Percentiles rank a stretch among this genome's conserved stretches.
Evolutionary conservation across 2,888 invertebrate genomes (phyloP).

Genomic region (Melieria crassipennis): DNA sequence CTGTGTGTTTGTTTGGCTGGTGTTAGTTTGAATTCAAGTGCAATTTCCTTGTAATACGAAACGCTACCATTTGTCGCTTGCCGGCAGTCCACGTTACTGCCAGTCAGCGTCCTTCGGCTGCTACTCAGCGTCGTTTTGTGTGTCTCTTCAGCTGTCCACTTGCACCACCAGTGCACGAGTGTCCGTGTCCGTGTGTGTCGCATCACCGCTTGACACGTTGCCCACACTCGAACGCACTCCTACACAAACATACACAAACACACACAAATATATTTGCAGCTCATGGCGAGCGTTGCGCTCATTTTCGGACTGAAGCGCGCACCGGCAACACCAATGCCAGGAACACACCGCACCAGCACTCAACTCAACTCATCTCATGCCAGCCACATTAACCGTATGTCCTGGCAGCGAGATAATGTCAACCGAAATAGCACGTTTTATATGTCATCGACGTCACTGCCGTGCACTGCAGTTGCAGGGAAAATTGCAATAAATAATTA

Average conservation of each 20-base stretch:
- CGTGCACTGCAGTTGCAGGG: background rate
- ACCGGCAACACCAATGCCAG: background rate
- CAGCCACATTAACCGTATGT: background rate
- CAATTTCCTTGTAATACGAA: constrained; percentile 60
- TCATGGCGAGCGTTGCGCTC: background rate
- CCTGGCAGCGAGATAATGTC: constrained; percentile 51
- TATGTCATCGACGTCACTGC: constrained; percentile 18
- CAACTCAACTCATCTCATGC: background rate
- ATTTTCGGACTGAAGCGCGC: constrained; percentile 4
- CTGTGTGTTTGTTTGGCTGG: constrained; percentile 2
- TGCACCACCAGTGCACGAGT: background rate
- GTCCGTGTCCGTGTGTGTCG: background rate
- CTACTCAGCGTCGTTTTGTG: too few species aligned
- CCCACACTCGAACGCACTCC: constrained; percentile 1
- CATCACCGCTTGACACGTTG: constrained; percentile 10
- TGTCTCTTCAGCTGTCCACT: background rate
- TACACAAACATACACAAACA: constrained; percentile 19
- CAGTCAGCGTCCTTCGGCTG: background rate
- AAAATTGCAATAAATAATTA: background rate
- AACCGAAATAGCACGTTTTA: constrained; percentile 50
- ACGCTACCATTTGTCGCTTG: constrained; percentile 53
- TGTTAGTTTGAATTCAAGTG: constrained; percentile 51
- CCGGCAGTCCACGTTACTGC: constrained; percentile 40
- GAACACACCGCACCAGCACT: too few species aligned
- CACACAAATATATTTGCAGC: background rate